Evolutionary conservation across 2,797 vertebrate genomes (phyloP), one percentile per base, ranked within the genome.

Genomic region (Chaetophractus vellerosus): DNA sequence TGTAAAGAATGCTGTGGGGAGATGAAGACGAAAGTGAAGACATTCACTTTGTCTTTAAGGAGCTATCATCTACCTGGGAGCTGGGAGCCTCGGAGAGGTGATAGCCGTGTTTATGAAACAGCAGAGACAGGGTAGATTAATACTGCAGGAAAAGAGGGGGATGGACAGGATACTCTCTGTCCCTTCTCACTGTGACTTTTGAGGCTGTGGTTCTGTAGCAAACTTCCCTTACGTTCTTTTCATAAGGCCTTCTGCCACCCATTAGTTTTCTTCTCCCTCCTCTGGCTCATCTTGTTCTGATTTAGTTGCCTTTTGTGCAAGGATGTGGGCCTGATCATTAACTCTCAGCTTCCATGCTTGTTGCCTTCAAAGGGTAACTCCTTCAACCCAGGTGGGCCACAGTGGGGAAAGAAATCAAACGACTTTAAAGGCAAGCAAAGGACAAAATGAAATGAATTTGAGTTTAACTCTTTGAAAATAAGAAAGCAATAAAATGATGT

Each of bases 391-490:
- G 33, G 52, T 75, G 45, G 38, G 18, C 38, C 1, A 48, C 0
- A 0, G 7, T 55, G 31, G 82, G 33, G 52, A 48, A 89, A 74
- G 69, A 80, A 91, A 81, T 84, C 66, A 63, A 93, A 82, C 8
- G 14, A 15, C 63, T 88, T 61, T 74, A 71, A 85, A 68, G 31
- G 31, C 75, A 24, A 75, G 24, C 33, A 36, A 66, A 93, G 36
- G 26, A 21, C 82, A 55, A 64, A 90, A 19, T 59, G 45, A 76
- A 66, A 21, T 41, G 59, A 92, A 63, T 83, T 76, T 92, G 61
- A 89, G 87, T 86, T 66, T 66, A 50, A 52, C 19, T 15, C 38
- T 87, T 90, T 75, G 50, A 92, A 92, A 96, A 74, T 84, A 86
- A 94, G 63, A 71, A 36, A 90, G 88, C 28, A 52, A 71, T 31